A percentile compares a stretch with the other conserved stretches of the same genome.
Conservation (phyloP, 2,888 invertebrate species). For the Helleia helle region DNA sequence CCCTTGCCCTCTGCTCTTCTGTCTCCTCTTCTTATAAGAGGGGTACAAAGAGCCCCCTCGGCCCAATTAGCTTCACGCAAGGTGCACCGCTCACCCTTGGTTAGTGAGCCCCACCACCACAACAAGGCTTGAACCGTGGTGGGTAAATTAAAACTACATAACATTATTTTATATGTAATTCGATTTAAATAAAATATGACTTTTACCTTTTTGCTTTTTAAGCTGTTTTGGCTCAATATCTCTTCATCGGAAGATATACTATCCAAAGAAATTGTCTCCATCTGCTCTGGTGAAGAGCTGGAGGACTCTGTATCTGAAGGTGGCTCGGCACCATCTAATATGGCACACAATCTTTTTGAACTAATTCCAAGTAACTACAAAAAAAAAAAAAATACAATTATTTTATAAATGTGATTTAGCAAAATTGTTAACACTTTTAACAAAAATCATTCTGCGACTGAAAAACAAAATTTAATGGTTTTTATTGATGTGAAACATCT, state of each 20-base stretch:
- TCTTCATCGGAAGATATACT: conserved; percentile 75
- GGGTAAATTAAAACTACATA: too few relatives aligned
- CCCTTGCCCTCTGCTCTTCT: too few relatives aligned
- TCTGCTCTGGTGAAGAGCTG: conserved; percentile 35
- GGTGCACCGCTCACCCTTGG: too few relatives aligned
- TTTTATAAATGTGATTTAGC: too few relatives aligned
- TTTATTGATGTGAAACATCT: too few relatives aligned
- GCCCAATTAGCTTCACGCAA: too few relatives aligned
- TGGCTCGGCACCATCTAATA: conserved; percentile 63
- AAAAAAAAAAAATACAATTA: not conserved
- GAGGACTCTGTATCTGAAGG: conserved; percentile 65
- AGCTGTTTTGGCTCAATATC: conserved; percentile 39
- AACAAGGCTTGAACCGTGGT: too few relatives aligned
- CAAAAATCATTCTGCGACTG: not conserved
- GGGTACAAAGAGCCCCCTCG: too few relatives aligned
- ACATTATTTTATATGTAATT: not conserved
- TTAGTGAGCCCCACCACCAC: too few relatives aligned
- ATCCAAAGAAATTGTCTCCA: conserved; percentile 76
- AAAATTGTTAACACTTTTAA: too few relatives aligned
- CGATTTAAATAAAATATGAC: not conserved
- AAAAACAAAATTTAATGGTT: too few relatives aligned
- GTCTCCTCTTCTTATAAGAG: too few relatives aligned
- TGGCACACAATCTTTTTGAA: conserved; percentile 72
- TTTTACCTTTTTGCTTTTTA: conserved; percentile 43
- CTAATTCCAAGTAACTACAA: conserved; percentile 71